Evolutionary conservation across 2,888 invertebrate genomes (phyloP).

Genomic region (Antheraea assamensis): DNA sequence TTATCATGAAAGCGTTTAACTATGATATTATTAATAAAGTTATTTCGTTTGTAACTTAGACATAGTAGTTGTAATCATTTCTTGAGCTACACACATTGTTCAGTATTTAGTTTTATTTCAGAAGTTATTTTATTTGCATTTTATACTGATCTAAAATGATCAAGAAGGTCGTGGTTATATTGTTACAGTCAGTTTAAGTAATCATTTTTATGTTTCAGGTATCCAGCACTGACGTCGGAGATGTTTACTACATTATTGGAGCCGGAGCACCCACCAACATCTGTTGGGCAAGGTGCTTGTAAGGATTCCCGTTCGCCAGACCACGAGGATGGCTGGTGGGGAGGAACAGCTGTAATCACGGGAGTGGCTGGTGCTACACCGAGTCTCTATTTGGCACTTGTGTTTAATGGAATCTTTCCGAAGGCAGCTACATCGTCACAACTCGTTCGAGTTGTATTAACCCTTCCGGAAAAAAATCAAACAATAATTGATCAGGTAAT

Average conservation of each 20-base stretch:
- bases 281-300: slow-evolving; percentile 79
- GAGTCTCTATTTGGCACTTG: slow-evolving; percentile 89
- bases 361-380: slow-evolving; percentile 91
- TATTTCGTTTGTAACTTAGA: neutral
- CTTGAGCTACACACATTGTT: neutral
- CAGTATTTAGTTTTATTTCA: neutral
- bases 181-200: neutral
- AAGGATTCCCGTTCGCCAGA: slow-evolving; percentile 72
- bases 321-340: slow-evolving; percentile 88
- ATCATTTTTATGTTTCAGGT: slow-evolving; percentile 56
- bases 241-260: slow-evolving; percentile 89
- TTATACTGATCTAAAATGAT: neutral
- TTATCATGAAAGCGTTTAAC: neutral
- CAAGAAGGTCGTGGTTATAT: neutral
- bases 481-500: slow-evolving; percentile 88
- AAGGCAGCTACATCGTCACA: slow-evolving; percentile 84
- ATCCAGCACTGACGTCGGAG: slow-evolving; percentile 89
- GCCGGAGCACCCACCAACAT: slow-evolving; percentile 86
- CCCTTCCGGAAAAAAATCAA: slow-evolving; percentile 87
- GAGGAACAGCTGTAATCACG: slow-evolving; percentile 93
- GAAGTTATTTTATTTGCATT: neutral
- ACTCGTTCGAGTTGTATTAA: slow-evolving; percentile 86
- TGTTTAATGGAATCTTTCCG: slow-evolving; percentile 91
- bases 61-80: neutral
- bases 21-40: neutral